A percentile compares a stretch with the other conserved stretches of the same genome.
Conservation (phyloP, 2,888 invertebrate species). For the Agriopis leucophaearia region DNA sequence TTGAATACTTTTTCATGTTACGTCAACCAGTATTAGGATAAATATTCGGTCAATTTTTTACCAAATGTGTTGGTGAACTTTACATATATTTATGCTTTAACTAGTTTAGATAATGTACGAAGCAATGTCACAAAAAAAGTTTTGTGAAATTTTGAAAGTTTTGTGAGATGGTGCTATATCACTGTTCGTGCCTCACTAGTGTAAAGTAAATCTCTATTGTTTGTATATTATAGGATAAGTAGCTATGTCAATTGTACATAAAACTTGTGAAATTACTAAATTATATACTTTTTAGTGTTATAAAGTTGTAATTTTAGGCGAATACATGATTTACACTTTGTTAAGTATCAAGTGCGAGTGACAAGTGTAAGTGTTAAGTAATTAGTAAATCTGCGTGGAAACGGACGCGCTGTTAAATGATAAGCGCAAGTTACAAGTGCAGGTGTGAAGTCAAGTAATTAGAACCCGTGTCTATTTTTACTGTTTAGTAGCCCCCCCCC, state of each 20-base stretch:
- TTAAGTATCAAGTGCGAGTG: no score
- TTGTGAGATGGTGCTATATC: conserved; percentile 79
- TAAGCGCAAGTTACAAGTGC: no score
- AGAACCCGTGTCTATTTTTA: no score
- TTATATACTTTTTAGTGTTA: conserved; percentile 1
- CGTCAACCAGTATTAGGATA: not conserved
- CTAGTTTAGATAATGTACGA: conserved; percentile 6
- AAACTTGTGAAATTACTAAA: conserved; percentile 45
- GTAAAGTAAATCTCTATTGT: conserved; percentile 39
- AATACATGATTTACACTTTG: no score
- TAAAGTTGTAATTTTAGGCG: no score
- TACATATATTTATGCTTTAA: conserved; percentile 9
- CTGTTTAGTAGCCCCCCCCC: no score
- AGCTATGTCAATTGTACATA: conserved; percentile 42
- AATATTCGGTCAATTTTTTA: not conserved
- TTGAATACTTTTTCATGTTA: not conserved
- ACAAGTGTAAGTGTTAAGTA: no score
- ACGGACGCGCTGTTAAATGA: no score
- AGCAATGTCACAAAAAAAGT: conserved; percentile 39
- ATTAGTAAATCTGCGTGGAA: no score
- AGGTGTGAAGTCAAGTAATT: no score
- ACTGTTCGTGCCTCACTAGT: conserved; percentile 81
- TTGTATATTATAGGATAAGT: conserved; percentile 42
- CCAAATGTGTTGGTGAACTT: not conserved
- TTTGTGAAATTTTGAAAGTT: conserved; percentile 57